Evolutionary conservation across 1,140 invertebrate species (phyloP), one percentile per base, ranked within the genome.

Genomic region (Lordiphosa clarofinis): DNA sequence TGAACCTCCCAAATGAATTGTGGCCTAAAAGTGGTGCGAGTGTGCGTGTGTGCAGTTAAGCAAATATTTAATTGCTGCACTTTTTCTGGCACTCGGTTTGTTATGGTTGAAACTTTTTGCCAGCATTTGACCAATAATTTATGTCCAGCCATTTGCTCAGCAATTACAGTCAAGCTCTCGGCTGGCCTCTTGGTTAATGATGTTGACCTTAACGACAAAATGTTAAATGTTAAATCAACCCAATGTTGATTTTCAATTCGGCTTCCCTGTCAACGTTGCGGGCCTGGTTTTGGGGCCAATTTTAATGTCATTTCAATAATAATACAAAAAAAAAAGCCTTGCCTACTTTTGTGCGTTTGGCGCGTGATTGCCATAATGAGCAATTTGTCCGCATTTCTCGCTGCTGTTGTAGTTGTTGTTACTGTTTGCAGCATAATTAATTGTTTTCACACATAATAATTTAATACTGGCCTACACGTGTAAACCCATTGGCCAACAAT

Each of bases 61-160:
- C 84, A 87, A 87, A 87, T 87, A 87, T 87, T 87, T 87, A 87
- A 87, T 87, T 87, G 84, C 78, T 87, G 84, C 84, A 87, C 74
- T 86, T 87, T 82, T 84, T 69, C 65, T 60, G 62, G 53, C 63
- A 38, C 56, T 59, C 54, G 44, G 48, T 60, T 31, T 72, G 59
- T 56, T 62, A 58, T 68, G 39, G 64, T 59, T 39, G 44, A 79
- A 82, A 82, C 64, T 84, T 79, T 65, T 79, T 65, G 75, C 75
- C 75, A 81, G 65, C 31, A 55, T 60, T 62, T 76, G 75, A 67
- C 62, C 78, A 82, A 87, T 87, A 87, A 87, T 87, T 87, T 87
- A 87, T 87, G 75, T 61, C 55, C 73, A 69, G 74, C 79, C 86
- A 86, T 87, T 87, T 87, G 78, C 71, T 65, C 74, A 56, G 33